Conservation (phyloP, 2,888 invertebrate species). For the Celastrina argiolus region DNA sequence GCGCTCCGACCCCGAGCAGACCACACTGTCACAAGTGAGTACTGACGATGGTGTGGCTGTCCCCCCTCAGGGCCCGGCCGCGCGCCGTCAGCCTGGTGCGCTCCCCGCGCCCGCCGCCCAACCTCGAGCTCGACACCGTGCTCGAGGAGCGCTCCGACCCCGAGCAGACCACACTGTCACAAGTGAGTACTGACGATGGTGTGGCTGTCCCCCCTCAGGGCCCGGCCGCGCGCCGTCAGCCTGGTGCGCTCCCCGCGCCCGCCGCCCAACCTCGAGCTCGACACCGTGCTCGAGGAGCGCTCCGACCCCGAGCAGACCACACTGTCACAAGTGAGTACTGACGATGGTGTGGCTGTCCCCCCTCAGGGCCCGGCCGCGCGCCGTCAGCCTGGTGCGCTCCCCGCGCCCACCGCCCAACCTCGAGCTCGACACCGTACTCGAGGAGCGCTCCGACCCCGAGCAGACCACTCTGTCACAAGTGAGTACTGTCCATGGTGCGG, state of each 20-base stretch:
- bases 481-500: slow-evolving; percentile 67
- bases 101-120: slow-evolving; percentile 85
- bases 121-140: slow-evolving; percentile 89
- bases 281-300: slow-evolving; percentile 89
- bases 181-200: slow-evolving; percentile 83
- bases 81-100: slow-evolving; percentile 67
- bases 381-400: slow-evolving; percentile 72
- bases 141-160: slow-evolving; percentile 89
- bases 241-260: slow-evolving; percentile 81
- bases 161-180: slow-evolving; percentile 80
- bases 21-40: slow-evolving; percentile 68
- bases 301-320: slow-evolving; percentile 86
- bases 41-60: slow-evolving; percentile 85
- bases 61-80: slow-evolving; percentile 56
- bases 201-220: slow-evolving; percentile 74
- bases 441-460: slow-evolving; percentile 89
- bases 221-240: slow-evolving; percentile 58
- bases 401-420: slow-evolving; percentile 86
- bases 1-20: slow-evolving; percentile 87
- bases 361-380: slow-evolving; percentile 52
- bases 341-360: slow-evolving; percentile 85
- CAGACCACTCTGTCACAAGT: slow-evolving; percentile 71
- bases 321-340: slow-evolving; percentile 71
- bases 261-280: slow-evolving; percentile 87
- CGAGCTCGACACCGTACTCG: slow-evolving; percentile 90